A percentile compares a stretch with the other conserved stretches of the same genome.
Conservation (phyloP, 2,888 invertebrate genomes). For the Drosophila helvetica region DNA sequence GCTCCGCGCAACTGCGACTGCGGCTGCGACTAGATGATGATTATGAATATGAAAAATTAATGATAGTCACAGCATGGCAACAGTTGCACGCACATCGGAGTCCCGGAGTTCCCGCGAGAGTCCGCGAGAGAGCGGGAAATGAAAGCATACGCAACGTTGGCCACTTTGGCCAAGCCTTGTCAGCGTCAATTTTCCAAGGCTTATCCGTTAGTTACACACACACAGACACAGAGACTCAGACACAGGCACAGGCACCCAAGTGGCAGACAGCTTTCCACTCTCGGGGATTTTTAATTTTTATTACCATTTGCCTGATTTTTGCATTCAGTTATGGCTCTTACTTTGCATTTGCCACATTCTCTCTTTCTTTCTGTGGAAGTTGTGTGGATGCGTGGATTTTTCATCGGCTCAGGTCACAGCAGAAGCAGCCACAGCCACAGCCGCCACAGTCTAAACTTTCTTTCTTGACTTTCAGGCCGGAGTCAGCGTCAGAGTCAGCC, state of each 20-base stretch:
- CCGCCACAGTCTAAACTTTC: constrained; percentile 62
- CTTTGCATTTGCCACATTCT: constrained; percentile 65
- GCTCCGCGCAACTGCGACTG: background rate
- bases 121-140: constrained; percentile 22
- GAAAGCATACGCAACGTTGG: constrained; percentile 78
- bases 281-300: constrained; percentile 70
- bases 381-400: constrained; percentile 58
- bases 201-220: constrained; percentile 73
- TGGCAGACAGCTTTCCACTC: constrained; percentile 59
- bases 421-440: background rate
- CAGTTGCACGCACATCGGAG: constrained; percentile 72
- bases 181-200: constrained; percentile 74
- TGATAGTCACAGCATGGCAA: constrained; percentile 79
- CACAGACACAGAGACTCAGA: background rate
- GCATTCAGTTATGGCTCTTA: constrained; percentile 67
- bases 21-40: constrained; percentile 72
- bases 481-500: constrained; percentile 3
- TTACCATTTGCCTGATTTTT: constrained; percentile 69
- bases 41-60: constrained; percentile 81
- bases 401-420: constrained; percentile 70
- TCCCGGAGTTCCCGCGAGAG: background rate
- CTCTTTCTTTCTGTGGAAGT: constrained; percentile 26
- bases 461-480: constrained; percentile 52
- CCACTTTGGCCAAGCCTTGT: constrained; percentile 69
- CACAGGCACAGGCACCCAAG: background rate